Evolutionary conservation across 1,140 invertebrate species (phyloP).

Genomic region (Popillia japonica): DNA sequence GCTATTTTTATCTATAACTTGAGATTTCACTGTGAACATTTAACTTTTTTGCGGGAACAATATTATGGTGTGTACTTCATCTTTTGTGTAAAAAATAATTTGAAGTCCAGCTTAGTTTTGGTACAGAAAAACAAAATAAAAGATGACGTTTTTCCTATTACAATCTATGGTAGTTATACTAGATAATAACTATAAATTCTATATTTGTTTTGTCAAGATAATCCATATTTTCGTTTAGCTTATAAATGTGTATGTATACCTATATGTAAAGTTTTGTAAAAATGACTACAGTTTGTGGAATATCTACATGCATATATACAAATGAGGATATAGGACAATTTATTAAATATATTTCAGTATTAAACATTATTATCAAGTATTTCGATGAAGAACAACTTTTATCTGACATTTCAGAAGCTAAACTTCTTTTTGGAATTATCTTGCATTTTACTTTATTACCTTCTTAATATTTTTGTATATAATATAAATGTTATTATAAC

Average conservation of each 20-base stretch:
- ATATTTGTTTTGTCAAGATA: constrained; percentile 1
- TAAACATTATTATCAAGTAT: no score
- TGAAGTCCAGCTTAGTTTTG: neutral
- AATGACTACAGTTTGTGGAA: no score
- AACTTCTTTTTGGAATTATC: neutral
- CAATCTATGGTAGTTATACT: neutral
- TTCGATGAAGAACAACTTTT: no score
- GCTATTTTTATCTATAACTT: no score
- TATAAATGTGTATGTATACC: no score
- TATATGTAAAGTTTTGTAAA: no score
- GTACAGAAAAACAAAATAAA: no score
- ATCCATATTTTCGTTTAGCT: neutral
- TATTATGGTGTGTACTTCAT: neutral
- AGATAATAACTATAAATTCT: neutral
- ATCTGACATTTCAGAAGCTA: neutral
- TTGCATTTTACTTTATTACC: constrained; percentile 7
- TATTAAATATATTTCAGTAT: no score
- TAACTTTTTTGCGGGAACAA: no score
- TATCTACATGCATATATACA: no score
- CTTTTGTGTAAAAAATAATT: neutral
- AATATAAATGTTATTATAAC: constrained; percentile 36
- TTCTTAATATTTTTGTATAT: constrained; percentile 18
- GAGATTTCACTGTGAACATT: no score
- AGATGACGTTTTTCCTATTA: neutral
- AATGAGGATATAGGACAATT: no score